These are phyloP conservation scores for Drosophila asahinai DNA, from an alignment of 1,140 invertebrate genomes.

Conservation along the genomic window DNA sequence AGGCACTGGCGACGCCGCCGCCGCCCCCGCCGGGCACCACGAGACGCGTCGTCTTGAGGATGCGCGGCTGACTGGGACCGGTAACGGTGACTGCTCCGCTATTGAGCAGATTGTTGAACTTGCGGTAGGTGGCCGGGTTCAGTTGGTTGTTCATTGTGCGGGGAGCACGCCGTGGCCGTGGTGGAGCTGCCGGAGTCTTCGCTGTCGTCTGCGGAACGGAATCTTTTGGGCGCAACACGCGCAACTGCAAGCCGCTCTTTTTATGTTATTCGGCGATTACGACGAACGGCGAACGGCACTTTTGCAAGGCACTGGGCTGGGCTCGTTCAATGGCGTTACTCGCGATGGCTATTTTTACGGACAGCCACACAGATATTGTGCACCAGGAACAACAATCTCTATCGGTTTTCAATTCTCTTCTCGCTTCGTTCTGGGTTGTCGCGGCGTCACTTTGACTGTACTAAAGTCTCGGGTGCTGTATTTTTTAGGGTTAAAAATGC, in stretches of 20 bases:
- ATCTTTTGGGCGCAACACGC: slow-evolving; percentile 48
- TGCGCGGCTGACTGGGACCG: slow-evolving; percentile 80
- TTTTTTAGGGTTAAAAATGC: slow-evolving; percentile 80
- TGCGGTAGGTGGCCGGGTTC: slow-evolving; percentile 79
- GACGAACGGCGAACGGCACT: slow-evolving; percentile 15
- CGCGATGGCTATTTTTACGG: slow-evolving; percentile 21
- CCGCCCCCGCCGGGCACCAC: slow-evolving; percentile 47
- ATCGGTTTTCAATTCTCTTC: slow-evolving; percentile 53
- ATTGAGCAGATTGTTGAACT: slow-evolving; percentile 84
- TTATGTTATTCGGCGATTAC: slow-evolving; percentile 35
- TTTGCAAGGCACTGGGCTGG: slow-evolving; percentile 9
- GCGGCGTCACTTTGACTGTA: slow-evolving; percentile 82
- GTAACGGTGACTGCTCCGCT: slow-evolving; percentile 84
- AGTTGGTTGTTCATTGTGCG: slow-evolving; percentile 80
- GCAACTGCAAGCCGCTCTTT: slow-evolving; percentile 55
- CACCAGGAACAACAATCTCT: slow-evolving; percentile 59
- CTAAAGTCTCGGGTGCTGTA: slow-evolving; percentile 74
- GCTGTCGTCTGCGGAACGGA: slow-evolving; percentile 6
- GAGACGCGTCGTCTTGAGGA: slow-evolving; percentile 75
- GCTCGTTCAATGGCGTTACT: slow-evolving; percentile 12
- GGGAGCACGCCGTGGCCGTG: slow-evolving; percentile 38
- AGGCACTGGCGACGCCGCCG: slow-evolving; percentile 22
- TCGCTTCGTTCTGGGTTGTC: slow-evolving; percentile 68
- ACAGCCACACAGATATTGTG: slow-evolving; percentile 23
- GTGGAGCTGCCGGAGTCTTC: slow-evolving; percentile 32